These are phyloP conservation scores for Myripristis jacobus DNA, from an alignment of 2,797 vertebrate genomes.

Conservation along the genomic window DNA sequence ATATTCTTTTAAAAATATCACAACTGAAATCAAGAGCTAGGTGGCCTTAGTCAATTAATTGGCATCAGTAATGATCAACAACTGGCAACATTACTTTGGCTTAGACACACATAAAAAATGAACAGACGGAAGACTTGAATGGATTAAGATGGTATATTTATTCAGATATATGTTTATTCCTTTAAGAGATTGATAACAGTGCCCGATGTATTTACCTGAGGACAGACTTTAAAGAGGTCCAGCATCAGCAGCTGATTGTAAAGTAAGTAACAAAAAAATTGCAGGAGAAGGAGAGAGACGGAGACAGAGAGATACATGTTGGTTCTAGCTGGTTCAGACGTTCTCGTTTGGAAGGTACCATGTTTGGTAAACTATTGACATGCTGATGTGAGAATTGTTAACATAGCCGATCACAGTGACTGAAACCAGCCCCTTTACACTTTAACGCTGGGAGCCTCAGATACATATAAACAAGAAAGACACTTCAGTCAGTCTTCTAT, in stretches of 20 bases:
- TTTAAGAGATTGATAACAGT: slow-evolving; percentile 58
- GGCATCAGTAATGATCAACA: not conserved
- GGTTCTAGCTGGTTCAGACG: slow-evolving; percentile 51
- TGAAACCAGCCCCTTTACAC: slow-evolving; percentile 57
- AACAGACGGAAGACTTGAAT: slow-evolving; percentile 9
- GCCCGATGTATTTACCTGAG: slow-evolving; percentile 77
- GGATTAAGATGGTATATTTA: slow-evolving; percentile 63
- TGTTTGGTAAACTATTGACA: slow-evolving; percentile 65
- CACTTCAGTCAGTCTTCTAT: slow-evolving; percentile 4
- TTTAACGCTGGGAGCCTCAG: slow-evolving; percentile 47
- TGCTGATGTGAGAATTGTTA: slow-evolving; percentile 58
- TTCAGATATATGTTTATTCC: slow-evolving; percentile 40
- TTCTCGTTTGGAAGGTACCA: slow-evolving; percentile 32
- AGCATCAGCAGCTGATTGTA: slow-evolving; percentile 68
- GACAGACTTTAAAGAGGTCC: slow-evolving; percentile 73
- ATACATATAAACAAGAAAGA: slow-evolving; percentile 36
- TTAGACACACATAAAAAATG: slow-evolving; percentile 5
- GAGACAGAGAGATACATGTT: slow-evolving; percentile 4
- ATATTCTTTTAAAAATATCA: not conserved
- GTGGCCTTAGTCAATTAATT: not conserved
- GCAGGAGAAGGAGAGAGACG: slow-evolving; percentile 28
- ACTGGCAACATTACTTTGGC: not conserved
- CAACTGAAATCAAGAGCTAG: not conserved
- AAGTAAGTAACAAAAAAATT: slow-evolving; percentile 47
- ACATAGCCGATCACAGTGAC: slow-evolving; percentile 75